Evolutionary conservation across 2,797 vertebrate species (phyloP), one percentile per base, ranked within the genome.

Genomic region (Ctenopoma multispine): DNA sequence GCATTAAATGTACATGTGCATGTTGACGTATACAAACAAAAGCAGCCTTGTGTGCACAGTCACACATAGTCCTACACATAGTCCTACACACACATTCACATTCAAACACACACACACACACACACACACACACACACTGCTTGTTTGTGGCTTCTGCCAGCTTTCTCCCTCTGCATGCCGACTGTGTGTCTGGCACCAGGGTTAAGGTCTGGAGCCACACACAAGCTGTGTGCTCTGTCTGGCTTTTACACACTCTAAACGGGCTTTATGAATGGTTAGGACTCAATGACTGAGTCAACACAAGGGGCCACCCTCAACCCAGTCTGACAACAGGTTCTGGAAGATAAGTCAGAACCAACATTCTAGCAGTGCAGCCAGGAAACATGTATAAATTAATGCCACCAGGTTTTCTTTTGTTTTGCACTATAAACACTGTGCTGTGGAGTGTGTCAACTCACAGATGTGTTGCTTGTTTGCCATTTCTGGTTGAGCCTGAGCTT

Each of bases 141-240:
- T 74, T 85, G 79, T 87, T 86, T 83, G 83, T 76, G 63, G 85
- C 59, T 62, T 77, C 75, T 86, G 89, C 86, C 90, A 91, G 87
- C 69, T 85, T 77, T 79, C 69, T 63, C 72, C 49, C 86, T 50
- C 82, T 75, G 80, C 86, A 73, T 85, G 88, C 90, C 83, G 87
- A 88, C 90, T 91, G 91, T 90, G 89, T 69, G 81, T 87, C 87
- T 91, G 90, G 89, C 90, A 87, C 77, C 18, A 11, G 71, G 86
- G 87, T 88, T 77, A 84, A 84, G 81, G 82, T 87, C 80, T 89
- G 89, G 83, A 92, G 90, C 85, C 86, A 81, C 87, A 82, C 79
- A 81, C 87, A 84, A 84, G 88, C 90, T 89, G 89, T 81, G 84
- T 50, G 72, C 82, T 74, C 85, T 79, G 82, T 79, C 79, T 89